Percentiles rank a stretch among this genome's conserved stretches.
Conservation (phyloP, 2,888 invertebrate genomes). For the Gastrophysa polygoni region DNA sequence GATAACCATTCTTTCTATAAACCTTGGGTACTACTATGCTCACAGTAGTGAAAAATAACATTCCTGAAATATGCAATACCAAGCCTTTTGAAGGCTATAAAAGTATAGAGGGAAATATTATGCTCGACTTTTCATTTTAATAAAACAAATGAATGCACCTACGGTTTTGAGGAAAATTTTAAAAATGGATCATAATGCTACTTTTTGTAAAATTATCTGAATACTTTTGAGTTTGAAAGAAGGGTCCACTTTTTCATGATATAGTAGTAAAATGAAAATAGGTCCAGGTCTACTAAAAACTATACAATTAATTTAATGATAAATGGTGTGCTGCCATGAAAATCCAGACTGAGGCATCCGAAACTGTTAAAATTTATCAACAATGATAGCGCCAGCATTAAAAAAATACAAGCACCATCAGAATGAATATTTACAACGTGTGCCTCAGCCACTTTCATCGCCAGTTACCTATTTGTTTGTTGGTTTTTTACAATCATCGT, state of each 20-base stretch:
- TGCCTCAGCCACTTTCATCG: conserved; percentile 50
- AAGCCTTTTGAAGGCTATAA: conserved; percentile 22
- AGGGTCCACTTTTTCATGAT: conserved; percentile 43
- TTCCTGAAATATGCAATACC: conserved; percentile 22
- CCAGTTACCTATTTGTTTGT: conserved; percentile 46
- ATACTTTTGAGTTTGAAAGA: conserved; percentile 53
- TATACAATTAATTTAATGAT: conserved; percentile 57
- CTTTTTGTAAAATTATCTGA: conserved; percentile 55
- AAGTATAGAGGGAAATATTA: conserved; percentile 24
- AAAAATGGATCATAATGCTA: conserved; percentile 60
- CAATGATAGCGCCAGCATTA: conserved; percentile 44
- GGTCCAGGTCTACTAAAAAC: conserved; percentile 56
- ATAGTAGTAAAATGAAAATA: conserved; percentile 51
- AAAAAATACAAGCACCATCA: conserved; percentile 42
- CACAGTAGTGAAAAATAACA: conserved; percentile 17
- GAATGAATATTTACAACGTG: conserved; percentile 45
- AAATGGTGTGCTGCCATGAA: conserved; percentile 51
- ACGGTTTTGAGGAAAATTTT: conserved; percentile 47
- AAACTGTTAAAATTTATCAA: conserved; percentile 46
- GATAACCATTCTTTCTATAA: too few relatives aligned
- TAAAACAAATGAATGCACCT: conserved; percentile 38
- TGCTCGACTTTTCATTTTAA: conserved; percentile 22
- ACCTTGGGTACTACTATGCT: too few relatives aligned
- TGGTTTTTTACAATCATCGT: conserved; percentile 51
- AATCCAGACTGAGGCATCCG: conserved; percentile 44